Evolutionary conservation across 2,797 vertebrate species (phyloP).

Genomic region (Melopsittacus undulatus): DNA sequence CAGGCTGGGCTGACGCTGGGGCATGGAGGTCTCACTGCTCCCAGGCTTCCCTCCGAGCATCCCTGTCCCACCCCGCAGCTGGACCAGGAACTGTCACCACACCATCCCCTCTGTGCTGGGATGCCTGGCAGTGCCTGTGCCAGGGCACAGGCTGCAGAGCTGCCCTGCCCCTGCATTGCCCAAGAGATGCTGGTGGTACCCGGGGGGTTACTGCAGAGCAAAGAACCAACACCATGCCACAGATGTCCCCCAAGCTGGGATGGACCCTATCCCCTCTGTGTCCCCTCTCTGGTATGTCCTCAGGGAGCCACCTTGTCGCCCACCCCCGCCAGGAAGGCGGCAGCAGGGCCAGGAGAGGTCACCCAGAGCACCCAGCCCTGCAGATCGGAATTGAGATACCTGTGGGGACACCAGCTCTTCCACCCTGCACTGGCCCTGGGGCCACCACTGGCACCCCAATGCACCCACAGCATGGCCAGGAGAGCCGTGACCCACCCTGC

Average conservation of each 20-base stretch:
- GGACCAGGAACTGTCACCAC: background rate
- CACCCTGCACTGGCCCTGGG: background rate
- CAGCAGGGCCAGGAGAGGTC: slow-evolving; percentile 31
- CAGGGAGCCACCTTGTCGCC: background rate
- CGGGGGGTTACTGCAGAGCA: background rate
- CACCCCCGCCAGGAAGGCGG: background rate
- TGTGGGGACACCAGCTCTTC: background rate
- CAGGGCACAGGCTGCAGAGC: background rate
- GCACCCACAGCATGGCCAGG: accelerated
- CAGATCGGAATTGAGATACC: background rate
- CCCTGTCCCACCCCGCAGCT: background rate
- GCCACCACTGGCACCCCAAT: background rate
- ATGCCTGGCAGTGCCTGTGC: background rate
- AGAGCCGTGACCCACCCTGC: background rate
- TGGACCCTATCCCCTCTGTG: background rate
- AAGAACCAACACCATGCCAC: background rate
- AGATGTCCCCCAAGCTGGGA: background rate
- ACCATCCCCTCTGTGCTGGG: background rate
- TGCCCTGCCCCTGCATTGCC: background rate
- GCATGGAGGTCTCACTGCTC: slow-evolving; percentile 3
- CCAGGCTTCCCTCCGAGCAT: slow-evolving; percentile 44
- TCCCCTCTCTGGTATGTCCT: background rate
- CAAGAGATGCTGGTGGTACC: background rate
- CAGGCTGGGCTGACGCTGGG: slow-evolving; percentile 18
- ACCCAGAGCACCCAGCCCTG: background rate